A percentile compares a stretch with the other conserved stretches of the same genome.
These are phyloP conservation scores for Watsonalla binaria DNA, from an alignment of 2,888 invertebrate species.

Conservation along the genomic window DNA sequence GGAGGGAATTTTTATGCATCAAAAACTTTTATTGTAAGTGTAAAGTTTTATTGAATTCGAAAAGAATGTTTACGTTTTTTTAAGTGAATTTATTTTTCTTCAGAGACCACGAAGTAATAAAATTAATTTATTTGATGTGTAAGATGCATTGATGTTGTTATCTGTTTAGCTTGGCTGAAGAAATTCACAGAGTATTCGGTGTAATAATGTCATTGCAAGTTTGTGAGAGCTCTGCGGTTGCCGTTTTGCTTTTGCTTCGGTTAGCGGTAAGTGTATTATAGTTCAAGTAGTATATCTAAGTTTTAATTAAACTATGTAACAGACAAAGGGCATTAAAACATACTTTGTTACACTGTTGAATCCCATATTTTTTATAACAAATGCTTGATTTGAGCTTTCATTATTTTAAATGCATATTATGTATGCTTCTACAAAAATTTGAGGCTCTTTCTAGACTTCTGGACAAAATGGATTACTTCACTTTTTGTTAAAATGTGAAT, in stretches of 20 bases:
- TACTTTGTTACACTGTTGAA: too few relatives aligned
- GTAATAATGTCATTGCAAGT: conserved; percentile 72
- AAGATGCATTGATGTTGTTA: background rate
- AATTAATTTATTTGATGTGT: conserved; percentile 6
- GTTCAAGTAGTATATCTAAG: background rate
- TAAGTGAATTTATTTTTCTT: background rate
- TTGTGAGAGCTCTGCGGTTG: conserved; percentile 66
- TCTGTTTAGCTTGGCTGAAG: conserved; percentile 47
- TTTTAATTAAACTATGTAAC: too few relatives aligned
- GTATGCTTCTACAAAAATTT: too few relatives aligned
- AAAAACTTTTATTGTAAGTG: conserved; percentile 56
- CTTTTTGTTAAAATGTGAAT: too few relatives aligned
- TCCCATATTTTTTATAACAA: too few relatives aligned
- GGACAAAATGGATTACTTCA: too few relatives aligned
- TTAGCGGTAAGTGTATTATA: conserved; percentile 49
- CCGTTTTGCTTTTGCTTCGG: conserved; percentile 61
- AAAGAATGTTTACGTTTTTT: background rate
- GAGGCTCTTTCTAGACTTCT: too few relatives aligned
- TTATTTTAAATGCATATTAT: too few relatives aligned
- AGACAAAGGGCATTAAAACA: too few relatives aligned
- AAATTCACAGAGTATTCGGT: conserved; percentile 64
- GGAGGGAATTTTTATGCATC: conserved; percentile 59
- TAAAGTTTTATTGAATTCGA: conserved; percentile 14
- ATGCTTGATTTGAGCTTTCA: too few relatives aligned
- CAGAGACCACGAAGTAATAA: background rate